phyloP scores from a whole-genome alignment of 2,888 invertebrate species.

The Watsonalla binaria region DNA sequence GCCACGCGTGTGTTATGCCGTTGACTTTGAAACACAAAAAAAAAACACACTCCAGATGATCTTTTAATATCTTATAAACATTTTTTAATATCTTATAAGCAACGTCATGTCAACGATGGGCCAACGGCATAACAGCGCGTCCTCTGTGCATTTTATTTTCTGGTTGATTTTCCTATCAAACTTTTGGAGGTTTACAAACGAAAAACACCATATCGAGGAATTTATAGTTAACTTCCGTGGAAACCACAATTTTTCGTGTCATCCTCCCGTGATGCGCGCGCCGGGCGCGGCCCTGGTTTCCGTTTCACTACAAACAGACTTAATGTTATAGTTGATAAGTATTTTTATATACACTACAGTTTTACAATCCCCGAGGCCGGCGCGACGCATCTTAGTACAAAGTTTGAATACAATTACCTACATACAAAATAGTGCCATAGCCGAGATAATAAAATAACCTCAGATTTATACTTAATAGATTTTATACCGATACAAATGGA shows the following conservation, averaged over 20 bases:
- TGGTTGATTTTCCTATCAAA: constrained; percentile 74
- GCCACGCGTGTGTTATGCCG: constrained; percentile 35
- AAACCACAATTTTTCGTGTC: constrained; percentile 54
- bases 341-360: constrained; percentile 71
- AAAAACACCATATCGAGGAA: constrained; percentile 64
- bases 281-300: constrained; percentile 54
- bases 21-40: not conserved
- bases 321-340: constrained; percentile 74
- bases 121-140: constrained; percentile 32
- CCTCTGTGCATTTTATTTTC: constrained; percentile 51
- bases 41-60: no score
- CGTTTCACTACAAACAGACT: constrained; percentile 55
- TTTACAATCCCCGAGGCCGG: constrained; percentile 38
- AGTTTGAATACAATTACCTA: constrained; percentile 68
- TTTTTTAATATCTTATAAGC: no score
- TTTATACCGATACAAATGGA: constrained; percentile 79
- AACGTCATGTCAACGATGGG: not conserved
- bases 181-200: constrained; percentile 74
- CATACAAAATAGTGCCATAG: constrained; percentile 72
- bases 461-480: constrained; percentile 78
- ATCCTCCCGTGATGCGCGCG: constrained; percentile 59
- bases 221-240: constrained; percentile 65
- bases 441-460: constrained; percentile 60
- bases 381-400: constrained; percentile 49
- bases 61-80: no score